These are phyloP conservation scores for Sarcophaga peregrina DNA, from an alignment of 1,140 invertebrate species.

Conservation along the genomic window DNA sequence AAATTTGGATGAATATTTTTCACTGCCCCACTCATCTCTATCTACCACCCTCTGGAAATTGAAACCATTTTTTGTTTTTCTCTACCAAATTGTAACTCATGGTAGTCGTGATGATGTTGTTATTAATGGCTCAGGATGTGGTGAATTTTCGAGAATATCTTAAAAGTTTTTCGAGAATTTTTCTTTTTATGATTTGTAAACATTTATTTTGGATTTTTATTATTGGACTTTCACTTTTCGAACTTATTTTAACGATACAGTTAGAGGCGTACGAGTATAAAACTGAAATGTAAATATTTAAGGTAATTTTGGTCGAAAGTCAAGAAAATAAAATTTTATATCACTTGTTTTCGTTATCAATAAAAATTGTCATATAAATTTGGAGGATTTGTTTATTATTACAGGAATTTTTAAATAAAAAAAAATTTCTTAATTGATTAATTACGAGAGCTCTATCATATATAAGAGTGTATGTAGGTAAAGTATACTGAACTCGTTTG, in stretches of 20 bases:
- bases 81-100: neutral
- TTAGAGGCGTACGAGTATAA: conserved; percentile 2
- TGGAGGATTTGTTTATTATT: too few relatives aligned
- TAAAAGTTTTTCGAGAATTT: conserved; percentile 27
- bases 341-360: too few relatives aligned
- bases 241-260: neutral
- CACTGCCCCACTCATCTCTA: neutral
- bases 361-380: too few relatives aligned
- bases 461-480: too few relatives aligned
- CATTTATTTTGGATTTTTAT: conserved; percentile 31
- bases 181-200: conserved; percentile 39
- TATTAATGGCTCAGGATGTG: neutral
- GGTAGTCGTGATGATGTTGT: neutral
- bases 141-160: neutral
- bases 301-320: neutral
- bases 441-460: too few relatives aligned
- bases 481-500: too few relatives aligned
- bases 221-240: neutral
- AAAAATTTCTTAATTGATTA: too few relatives aligned
- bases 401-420: too few relatives aligned
- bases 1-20: conserved; percentile 24
- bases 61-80: neutral
- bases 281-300: neutral
- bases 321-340: neutral
- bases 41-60: neutral